Evolutionary conservation across 2,888 invertebrate genomes (phyloP).

Genomic region (Melieria crassipennis): DNA sequence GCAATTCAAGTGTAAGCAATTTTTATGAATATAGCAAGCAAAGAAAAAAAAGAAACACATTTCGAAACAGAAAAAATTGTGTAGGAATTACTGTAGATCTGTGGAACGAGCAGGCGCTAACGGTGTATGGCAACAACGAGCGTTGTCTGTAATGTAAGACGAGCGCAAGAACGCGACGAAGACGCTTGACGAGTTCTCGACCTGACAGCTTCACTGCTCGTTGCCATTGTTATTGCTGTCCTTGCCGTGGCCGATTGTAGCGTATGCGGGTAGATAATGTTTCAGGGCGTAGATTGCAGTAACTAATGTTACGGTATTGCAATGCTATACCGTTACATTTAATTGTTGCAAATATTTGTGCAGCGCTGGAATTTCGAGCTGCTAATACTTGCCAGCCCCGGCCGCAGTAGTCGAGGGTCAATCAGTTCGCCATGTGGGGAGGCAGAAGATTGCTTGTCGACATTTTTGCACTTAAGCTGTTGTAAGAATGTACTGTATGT

Average conservation of each 20-base stretch:
- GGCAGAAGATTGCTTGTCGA: too few relatives aligned
- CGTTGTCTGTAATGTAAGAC: too few relatives aligned
- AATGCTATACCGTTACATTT: conserved; percentile 23
- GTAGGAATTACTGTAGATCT: not conserved
- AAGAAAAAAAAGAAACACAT: not conserved
- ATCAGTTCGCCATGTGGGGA: too few relatives aligned
- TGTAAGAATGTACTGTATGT: not conserved
- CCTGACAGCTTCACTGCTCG: conserved; percentile 11
- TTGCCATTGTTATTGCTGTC: conserved; percentile 15
- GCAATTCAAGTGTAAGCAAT: conserved; percentile 24
- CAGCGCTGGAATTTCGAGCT: conserved; percentile 26
- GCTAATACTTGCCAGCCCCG: not conserved
- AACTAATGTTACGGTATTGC: not conserved
- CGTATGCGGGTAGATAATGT: too few relatives aligned
- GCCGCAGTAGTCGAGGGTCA: too few relatives aligned
- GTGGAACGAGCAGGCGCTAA: too few relatives aligned
- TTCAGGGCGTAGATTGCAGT: too few relatives aligned
- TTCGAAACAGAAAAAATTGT: not conserved
- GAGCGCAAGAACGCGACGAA: not conserved
- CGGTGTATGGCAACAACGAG: too few relatives aligned
- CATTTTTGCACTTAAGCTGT: not conserved
- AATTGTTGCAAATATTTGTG: conserved; percentile 37
- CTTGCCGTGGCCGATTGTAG: not conserved
- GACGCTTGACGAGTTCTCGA: conserved; percentile 29
- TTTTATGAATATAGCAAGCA: not conserved